Evolutionary conservation across 30 jellyfish, hydroid and myxozoan species (phyloP).

Genomic region (Chironex yamaguchii): DNA sequence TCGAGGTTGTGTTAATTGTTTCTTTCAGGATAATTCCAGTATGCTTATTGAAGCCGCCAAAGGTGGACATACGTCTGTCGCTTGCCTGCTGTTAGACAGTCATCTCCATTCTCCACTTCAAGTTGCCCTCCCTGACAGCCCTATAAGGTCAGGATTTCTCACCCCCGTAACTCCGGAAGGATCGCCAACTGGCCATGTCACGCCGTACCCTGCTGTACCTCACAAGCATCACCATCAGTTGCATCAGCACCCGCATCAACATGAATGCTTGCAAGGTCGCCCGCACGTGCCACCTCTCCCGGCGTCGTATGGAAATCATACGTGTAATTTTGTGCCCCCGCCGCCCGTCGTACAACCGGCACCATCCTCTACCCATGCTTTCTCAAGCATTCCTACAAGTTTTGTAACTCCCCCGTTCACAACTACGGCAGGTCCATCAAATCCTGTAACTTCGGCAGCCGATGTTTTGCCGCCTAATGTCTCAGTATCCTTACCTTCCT

Average conservation of each 20-base stretch:
- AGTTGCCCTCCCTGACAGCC: conserved; percentile 77
- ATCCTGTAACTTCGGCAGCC: conserved; percentile 53
- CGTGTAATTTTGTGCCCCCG: conserved; percentile 81
- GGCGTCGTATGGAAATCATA: conserved; percentile 73
- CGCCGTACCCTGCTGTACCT: conserved; percentile 1
- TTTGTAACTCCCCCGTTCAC: conserved; percentile 67
- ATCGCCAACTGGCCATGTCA: conserved; percentile 67
- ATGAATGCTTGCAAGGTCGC: conserved; percentile 85
- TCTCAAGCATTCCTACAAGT: conserved; percentile 58
- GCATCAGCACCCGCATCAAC: conserved; percentile 73
- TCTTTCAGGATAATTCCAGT: conserved; percentile 93
- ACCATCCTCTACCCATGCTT: conserved; percentile 69
- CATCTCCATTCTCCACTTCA: conserved; percentile 68
- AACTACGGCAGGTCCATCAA: conserved; percentile 52
- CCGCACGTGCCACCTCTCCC: conserved; percentile 81
- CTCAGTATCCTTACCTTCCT: conserved; percentile 82
- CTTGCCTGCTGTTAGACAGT: conserved; percentile 87
- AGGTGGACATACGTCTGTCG: conserved; percentile 99
- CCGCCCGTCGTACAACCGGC: conserved; percentile 94
- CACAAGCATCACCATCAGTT: conserved; percentile 72
- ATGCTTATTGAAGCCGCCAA: conserved; percentile 98
- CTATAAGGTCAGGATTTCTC: conserved; percentile 82
- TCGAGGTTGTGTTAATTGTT: conserved; percentile 7
- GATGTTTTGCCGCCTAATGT: conserved; percentile 81
- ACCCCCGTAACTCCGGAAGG: conserved; percentile 91